phyloP scores from a whole-genome alignment of 2,113 vertebrate species.

The Chaetura pelagica region DNA sequence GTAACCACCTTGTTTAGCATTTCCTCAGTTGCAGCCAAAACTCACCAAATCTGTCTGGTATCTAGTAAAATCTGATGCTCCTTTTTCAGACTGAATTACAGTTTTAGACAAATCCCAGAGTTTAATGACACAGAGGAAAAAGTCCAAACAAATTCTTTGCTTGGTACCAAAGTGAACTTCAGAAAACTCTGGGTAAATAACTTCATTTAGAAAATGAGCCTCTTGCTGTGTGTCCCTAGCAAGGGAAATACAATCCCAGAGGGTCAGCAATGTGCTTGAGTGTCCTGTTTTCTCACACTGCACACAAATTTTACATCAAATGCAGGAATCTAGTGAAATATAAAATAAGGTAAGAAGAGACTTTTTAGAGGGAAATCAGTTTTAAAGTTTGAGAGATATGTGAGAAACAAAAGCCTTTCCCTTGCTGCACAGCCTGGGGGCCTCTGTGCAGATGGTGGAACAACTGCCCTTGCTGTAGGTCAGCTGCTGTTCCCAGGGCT shows the following conservation, averaged over 20 bases:
- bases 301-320: not conserved
- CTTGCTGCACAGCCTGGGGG: not conserved
- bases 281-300: not conserved
- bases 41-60: not conserved
- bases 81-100: not conserved
- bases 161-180: not conserved
- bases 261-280: not conserved
- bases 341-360: not conserved
- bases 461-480: not conserved
- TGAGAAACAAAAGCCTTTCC: not conserved
- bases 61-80: not conserved
- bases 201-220: not conserved
- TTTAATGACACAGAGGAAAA: not conserved
- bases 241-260: not conserved
- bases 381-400: not conserved
- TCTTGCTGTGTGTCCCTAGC: not conserved
- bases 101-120: not conserved
- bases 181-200: not conserved
- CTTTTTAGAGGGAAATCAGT: not conserved
- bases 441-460: not conserved
- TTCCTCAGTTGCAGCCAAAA: slow-evolving; percentile 47
- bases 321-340: not conserved
- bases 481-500: not conserved
- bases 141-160: not conserved
- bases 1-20: slow-evolving; percentile 64